Evolutionary conservation across 2,113 vertebrate species (phyloP), one percentile per base, ranked within the genome.

Genomic region (Willisornis vidua): DNA sequence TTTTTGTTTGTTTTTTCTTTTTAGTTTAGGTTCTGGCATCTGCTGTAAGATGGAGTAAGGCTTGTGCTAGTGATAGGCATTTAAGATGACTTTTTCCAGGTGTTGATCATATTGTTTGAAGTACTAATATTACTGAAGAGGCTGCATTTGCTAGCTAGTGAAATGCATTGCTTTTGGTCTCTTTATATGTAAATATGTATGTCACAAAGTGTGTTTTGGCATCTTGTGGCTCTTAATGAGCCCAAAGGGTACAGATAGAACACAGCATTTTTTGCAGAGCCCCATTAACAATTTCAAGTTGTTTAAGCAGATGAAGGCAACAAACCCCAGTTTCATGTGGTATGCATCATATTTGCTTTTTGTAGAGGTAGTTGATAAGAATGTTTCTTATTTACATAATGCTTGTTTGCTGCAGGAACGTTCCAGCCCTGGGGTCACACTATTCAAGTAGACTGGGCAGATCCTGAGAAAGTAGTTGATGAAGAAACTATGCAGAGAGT

Each of bases 361-460:
- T 95, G 19, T 66, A 67, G 59, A 91, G 57, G 33, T 49, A 62
- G 22, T 37, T 92, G 51, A 11, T 83, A 55, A 84, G 61, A 52
- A 92, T 59, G 19, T 92, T 86, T 83, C 87, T 95, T 49, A 91
- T 19, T 65, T 59, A 28, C 87, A 9, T 67, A 28, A 71, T 87
- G 39, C 39, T 92, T 49, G 39, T 96, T 89, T 95, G 22, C 33
- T 31, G 19, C 96, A 99, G 99, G 99, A 92, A 98, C 98, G 1
- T 98, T 99, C 85, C 98, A 99, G 70, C 97, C 99, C 62, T 99
- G 99, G 99, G 99, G 99, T 52, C 98, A 99, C 35, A 97, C 98
- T 71, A 98, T 99, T 95, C 98, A 99, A 94, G 99, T 99, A 83
- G 98, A 99, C 97, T 99, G 99, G 99, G 99, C 99, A 70, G 98